Evolutionary conservation across 2,113 vertebrate genomes (phyloP).

Genomic region (Seriola quinqueradiata): DNA sequence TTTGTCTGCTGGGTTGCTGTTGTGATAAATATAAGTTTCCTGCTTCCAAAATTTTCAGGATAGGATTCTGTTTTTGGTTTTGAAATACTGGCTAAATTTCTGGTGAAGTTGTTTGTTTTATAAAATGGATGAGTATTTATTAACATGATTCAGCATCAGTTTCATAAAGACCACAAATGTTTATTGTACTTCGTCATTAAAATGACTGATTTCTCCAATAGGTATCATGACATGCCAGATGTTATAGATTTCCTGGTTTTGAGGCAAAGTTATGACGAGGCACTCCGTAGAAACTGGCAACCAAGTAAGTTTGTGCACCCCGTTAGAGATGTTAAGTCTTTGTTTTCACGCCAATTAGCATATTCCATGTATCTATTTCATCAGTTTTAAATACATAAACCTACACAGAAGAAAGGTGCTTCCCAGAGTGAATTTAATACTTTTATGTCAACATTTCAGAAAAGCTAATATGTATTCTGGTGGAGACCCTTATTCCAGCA

Average conservation of each 20-base stretch:
- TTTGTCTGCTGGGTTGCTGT: not conserved
- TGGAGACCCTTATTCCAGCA: not conserved
- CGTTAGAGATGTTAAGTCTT: not conserved
- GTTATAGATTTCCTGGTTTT: constrained; percentile 98
- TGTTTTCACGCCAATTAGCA: not conserved
- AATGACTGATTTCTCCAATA: constrained; percentile 62
- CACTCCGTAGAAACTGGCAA: constrained; percentile 92
- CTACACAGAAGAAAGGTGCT: not conserved
- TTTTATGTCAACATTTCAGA: not conserved
- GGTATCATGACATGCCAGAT: constrained; percentile 99
- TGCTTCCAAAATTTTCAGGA: not conserved
- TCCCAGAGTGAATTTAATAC: not conserved
- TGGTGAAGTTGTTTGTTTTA: not conserved
- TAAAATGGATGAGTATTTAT: not conserved
- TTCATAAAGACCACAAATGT: not conserved
- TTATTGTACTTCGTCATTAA: not conserved
- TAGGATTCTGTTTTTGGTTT: not conserved
- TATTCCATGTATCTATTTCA: not conserved
- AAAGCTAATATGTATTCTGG: not conserved
- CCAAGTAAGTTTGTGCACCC: constrained; percentile 83
- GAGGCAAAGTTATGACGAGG: constrained; percentile 95
- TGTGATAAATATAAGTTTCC: not conserved
- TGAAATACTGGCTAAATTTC: not conserved
- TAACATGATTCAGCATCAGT: not conserved
- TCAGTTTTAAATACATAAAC: not conserved